Percentiles rank a stretch among this genome's conserved stretches.
Evolutionary conservation across 1,140 invertebrate genomes (phyloP).

Genomic region (Coptotermes formosanus): DNA sequence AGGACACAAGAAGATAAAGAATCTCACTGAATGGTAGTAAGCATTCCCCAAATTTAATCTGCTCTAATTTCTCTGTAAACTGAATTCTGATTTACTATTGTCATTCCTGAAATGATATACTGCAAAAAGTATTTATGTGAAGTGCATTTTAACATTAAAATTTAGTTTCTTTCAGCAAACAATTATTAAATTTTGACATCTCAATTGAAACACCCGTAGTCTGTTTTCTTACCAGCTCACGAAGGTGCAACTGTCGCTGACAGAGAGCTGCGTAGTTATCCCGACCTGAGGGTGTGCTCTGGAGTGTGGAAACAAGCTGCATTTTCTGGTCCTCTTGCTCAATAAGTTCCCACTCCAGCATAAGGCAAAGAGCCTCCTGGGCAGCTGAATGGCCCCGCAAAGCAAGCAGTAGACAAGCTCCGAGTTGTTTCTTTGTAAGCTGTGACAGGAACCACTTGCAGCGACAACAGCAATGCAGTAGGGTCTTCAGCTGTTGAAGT

Average conservation of each 20-base stretch:
- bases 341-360: conserved; percentile 77
- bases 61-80: too few species aligned
- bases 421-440: conserved; percentile 66
- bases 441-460: conserved; percentile 73
- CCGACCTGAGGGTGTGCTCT: conserved; percentile 70
- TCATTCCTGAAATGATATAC: too few species aligned
- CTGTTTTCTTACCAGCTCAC: conserved; percentile 63
- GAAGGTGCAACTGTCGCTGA: conserved; percentile 71
- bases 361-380: conserved; percentile 72
- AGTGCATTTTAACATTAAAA: background rate
- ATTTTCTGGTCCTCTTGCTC: conserved; percentile 66
- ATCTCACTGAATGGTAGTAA: too few species aligned
- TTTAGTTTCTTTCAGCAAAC: background rate
- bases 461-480: conserved; percentile 75
- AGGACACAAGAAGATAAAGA: too few species aligned
- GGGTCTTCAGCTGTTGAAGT: conserved; percentile 61
- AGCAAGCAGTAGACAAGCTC: conserved; percentile 72
- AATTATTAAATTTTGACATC: background rate
- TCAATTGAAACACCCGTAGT: background rate
- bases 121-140: background rate
- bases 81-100: too few species aligned
- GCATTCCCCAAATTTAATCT: too few species aligned
- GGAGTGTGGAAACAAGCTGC: conserved; percentile 78
- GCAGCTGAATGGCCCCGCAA: conserved; percentile 68
- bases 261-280: conserved; percentile 71